Percentiles rank a stretch among this genome's conserved stretches.
Conservation (phyloP, 2,113 vertebrate species). For the Myotis lucifugus region DNA sequence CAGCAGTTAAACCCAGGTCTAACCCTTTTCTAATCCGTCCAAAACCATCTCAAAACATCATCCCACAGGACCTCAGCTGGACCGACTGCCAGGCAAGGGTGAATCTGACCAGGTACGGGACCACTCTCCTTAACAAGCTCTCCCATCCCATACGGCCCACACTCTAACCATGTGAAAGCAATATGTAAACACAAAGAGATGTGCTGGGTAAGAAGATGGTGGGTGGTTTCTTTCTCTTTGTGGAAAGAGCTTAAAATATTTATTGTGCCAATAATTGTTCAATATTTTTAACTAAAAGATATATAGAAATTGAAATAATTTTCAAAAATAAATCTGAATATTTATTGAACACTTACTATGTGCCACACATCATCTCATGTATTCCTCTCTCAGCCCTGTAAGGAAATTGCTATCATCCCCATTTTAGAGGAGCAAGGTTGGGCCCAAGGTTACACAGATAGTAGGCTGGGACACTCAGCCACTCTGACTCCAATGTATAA, state of each 20-base stretch:
- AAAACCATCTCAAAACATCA: not conserved
- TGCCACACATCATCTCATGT: not conserved
- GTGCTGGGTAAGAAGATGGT: not conserved
- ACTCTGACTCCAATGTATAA: not conserved
- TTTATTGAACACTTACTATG: not conserved
- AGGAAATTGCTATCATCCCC: not conserved
- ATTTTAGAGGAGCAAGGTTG: constrained; percentile 1
- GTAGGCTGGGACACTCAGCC: not conserved
- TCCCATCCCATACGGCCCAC: not conserved
- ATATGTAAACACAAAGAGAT: not conserved
- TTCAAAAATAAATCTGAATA: constrained; percentile 44
- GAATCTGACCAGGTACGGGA: not conserved
- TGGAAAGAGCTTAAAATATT: constrained; percentile 3
- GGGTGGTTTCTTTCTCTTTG: not conserved
- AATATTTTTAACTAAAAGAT: not conserved
- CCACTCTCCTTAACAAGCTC: not conserved
- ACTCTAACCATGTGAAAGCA: not conserved
- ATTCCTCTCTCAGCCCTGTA: not conserved
- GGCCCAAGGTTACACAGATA: not conserved
- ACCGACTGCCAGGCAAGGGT: not conserved
- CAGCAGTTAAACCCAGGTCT: not conserved
- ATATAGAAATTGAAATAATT: not conserved
- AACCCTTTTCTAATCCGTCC: not conserved
- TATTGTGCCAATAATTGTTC: not conserved
- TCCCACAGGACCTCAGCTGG: not conserved